Percentiles rank a stretch among this genome's conserved stretches.
Conservation (phyloP, 1,140 invertebrate genomes). For the Eubasilissa regina region DNA sequence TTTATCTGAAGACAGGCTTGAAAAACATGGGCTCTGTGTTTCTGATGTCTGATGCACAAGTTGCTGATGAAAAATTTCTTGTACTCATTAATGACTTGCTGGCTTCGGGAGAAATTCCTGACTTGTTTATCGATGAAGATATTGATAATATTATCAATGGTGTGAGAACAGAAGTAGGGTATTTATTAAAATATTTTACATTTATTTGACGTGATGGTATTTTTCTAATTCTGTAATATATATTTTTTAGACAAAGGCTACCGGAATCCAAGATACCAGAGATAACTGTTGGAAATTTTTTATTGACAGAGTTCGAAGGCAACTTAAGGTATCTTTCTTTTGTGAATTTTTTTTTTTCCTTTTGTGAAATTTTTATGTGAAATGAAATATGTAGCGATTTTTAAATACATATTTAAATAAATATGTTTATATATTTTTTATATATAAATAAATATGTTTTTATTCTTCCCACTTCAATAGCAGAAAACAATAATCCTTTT, state of each 20-base stretch:
- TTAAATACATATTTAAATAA: no score
- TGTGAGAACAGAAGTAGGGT: conserved; percentile 85
- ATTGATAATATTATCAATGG: conserved; percentile 89
- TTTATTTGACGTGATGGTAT: background rate
- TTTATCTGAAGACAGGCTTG: conserved; percentile 91
- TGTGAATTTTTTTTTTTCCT: no score
- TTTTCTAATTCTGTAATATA: background rate
- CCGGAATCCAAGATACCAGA: conserved; percentile 87
- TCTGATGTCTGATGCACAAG: conserved; percentile 95
- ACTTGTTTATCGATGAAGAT: conserved; percentile 93
- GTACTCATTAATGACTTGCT: conserved; percentile 95
- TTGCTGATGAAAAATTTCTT: conserved; percentile 91
- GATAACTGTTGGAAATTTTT: conserved; percentile 98
- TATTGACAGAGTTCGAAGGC: conserved; percentile 88
- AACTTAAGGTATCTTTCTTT: conserved; percentile 81
- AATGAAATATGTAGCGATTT: no score
- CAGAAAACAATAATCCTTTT: no score
- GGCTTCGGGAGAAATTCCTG: conserved; percentile 94
- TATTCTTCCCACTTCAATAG: no score
- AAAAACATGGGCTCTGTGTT: conserved; percentile 92
- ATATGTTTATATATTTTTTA: no score
- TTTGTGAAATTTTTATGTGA: no score
- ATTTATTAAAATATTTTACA: background rate
- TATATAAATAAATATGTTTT: no score
- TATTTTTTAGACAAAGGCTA: conserved; percentile 75